phyloP scores from a whole-genome alignment of 2,113 vertebrate species.

The Jacana jacana region DNA sequence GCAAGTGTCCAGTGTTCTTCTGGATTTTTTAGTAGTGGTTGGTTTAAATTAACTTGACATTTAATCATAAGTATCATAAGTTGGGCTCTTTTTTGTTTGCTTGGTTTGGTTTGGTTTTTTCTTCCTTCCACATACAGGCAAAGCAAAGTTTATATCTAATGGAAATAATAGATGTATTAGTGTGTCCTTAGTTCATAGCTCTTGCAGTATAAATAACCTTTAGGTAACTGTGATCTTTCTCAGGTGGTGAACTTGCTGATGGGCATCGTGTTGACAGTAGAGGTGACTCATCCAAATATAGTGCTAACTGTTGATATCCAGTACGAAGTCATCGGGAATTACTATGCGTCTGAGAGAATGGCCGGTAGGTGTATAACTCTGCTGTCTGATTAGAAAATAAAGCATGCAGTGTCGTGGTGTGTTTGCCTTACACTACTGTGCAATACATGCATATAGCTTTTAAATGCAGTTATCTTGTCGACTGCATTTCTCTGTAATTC shows the following conservation, averaged over 20 bases:
- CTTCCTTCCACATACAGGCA: background rate
- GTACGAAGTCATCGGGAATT: slow-evolving; percentile 97
- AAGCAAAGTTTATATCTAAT: background rate
- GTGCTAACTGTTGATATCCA: slow-evolving; percentile 91
- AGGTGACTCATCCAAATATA: slow-evolving; percentile 95
- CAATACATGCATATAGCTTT: background rate
- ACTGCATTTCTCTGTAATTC: background rate
- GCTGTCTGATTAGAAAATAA: background rate
- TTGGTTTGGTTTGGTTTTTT: no score
- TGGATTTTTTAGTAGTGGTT: background rate
- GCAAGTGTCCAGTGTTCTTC: background rate
- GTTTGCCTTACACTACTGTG: background rate
- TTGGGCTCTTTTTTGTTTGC: background rate
- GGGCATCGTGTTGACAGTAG: slow-evolving; percentile 95
- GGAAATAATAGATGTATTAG: background rate
- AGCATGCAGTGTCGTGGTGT: background rate
- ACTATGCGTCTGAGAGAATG: slow-evolving; percentile 94
- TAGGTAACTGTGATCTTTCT: slow-evolving; percentile 20
- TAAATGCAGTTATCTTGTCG: background rate
- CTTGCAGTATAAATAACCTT: background rate
- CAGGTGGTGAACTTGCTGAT: slow-evolving; percentile 96
- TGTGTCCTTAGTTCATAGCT: background rate
- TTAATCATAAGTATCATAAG: fast-evolving
- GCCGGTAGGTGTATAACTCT: slow-evolving; percentile 80
- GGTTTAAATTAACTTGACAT: background rate